Conservation (phyloP, 2,888 invertebrate genomes). For the Drosophila vallismaia region DNA sequence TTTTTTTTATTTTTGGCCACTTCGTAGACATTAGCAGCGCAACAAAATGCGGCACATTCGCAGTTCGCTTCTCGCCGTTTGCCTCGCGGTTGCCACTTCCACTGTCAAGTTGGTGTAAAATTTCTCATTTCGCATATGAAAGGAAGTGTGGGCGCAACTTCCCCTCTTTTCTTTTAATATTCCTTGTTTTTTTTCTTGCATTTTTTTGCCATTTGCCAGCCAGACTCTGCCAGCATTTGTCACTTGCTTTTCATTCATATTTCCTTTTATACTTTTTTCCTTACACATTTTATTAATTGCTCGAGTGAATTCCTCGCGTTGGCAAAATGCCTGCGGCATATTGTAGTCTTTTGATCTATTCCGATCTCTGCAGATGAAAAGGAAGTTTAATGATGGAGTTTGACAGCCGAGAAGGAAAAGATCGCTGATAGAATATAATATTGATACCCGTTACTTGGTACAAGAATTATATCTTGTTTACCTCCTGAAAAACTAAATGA, state of each 20-base stretch:
- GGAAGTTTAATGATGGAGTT: neutral
- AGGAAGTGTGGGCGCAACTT: constrained; percentile 71
- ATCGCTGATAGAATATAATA: neutral
- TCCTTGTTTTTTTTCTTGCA: neutral
- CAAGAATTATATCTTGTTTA: no score
- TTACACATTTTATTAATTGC: constrained; percentile 74
- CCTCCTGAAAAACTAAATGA: no score
- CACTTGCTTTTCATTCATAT: constrained; percentile 53
- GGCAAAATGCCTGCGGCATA: constrained; percentile 59
- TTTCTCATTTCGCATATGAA: constrained; percentile 78
- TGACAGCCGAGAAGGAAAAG: neutral
- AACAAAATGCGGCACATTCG: constrained; percentile 61
- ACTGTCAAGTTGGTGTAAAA: constrained; percentile 78
- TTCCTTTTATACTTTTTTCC: constrained; percentile 25
- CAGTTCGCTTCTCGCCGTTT: constrained; percentile 63
- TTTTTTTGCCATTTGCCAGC: neutral
- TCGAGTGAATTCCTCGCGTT: constrained; percentile 70
- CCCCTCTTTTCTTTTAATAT: neutral
- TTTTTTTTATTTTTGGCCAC: constrained; percentile 64
- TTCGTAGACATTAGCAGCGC: constrained; percentile 24
- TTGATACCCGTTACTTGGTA: neutral
- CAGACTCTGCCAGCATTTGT: constrained; percentile 36
- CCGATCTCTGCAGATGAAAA: constrained; percentile 11
- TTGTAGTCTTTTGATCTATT: constrained; percentile 67
- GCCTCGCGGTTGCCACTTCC: constrained; percentile 64